Conservation (phyloP, 2,888 invertebrate genomes). For the Drosophila flavopinicola region DNA sequence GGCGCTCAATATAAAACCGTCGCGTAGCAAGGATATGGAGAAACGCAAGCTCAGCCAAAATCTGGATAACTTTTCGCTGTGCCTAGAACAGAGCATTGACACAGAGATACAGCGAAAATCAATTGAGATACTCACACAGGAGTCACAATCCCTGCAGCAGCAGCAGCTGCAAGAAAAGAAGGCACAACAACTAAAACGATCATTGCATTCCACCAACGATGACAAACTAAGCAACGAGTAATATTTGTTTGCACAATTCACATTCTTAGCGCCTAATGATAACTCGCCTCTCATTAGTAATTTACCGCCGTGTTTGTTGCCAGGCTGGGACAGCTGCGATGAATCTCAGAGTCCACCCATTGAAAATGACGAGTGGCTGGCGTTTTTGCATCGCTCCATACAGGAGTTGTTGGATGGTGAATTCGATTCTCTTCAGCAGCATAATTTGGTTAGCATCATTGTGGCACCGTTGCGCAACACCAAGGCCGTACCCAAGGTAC, state of each 20-base stretch:
- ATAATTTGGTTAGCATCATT: conserved; percentile 88
- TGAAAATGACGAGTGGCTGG: conserved; percentile 94
- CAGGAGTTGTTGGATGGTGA: conserved; percentile 93
- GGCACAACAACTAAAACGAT: conserved; percentile 61
- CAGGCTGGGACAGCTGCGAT: conserved; percentile 85
- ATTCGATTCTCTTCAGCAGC: conserved; percentile 89
- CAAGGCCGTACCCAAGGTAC: conserved; percentile 87
- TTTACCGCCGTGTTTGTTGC: conserved; percentile 82
- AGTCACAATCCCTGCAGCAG: conserved; percentile 41
- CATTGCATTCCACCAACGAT: conserved; percentile 74
- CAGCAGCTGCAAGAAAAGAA: conserved; percentile 36
- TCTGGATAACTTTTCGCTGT: conserved; percentile 84
- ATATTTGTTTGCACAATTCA: neutral
- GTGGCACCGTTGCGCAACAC: conserved; percentile 88
- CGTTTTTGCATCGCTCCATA: conserved; percentile 91
- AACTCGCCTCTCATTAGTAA: conserved; percentile 62
- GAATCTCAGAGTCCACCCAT: conserved; percentile 88
- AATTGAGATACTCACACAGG: conserved; percentile 64
- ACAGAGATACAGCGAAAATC: conserved; percentile 68
- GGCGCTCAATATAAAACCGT: conserved; percentile 48
- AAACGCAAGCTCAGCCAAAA: conserved; percentile 85
- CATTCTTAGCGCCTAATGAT: neutral
- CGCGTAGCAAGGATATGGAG: conserved; percentile 82
- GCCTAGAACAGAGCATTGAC: conserved; percentile 81
- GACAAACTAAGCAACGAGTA: conserved; percentile 80